Percentiles rank a stretch among this genome's conserved stretches.
These are phyloP conservation scores for Malacoctenus gilli DNA, from an alignment of 2,797 vertebrate species.

Conservation along the genomic window DNA sequence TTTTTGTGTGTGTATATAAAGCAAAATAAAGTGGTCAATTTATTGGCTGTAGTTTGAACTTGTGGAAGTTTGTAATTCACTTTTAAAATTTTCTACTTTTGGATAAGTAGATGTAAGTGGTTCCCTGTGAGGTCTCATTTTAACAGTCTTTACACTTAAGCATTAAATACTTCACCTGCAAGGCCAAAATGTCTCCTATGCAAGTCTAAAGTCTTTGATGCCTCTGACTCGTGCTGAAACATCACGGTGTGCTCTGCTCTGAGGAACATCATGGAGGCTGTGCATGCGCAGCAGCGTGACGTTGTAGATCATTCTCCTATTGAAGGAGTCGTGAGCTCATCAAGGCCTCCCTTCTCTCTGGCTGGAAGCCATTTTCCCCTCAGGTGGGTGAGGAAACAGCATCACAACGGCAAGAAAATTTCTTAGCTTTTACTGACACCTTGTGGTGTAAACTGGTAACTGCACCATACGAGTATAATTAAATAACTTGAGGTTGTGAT, in stretches of 20 bases:
- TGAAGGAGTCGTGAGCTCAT: slow-evolving; percentile 1
- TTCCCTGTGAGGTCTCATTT: too few relatives aligned
- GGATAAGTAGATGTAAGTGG: too few relatives aligned
- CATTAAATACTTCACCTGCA: too few relatives aligned
- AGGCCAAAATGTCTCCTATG: too few relatives aligned
- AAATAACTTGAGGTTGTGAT: not conserved
- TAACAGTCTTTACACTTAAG: too few relatives aligned
- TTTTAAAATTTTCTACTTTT: too few relatives aligned
- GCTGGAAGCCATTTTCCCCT: slow-evolving; percentile 40
- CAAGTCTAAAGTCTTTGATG: too few relatives aligned
- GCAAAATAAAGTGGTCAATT: too few relatives aligned
- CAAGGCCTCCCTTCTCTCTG: not conserved
- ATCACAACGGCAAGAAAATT: slow-evolving; percentile 2
- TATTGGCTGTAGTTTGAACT: too few relatives aligned
- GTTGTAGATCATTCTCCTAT: not conserved
- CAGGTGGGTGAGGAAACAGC: not conserved
- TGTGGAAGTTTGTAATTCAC: too few relatives aligned
- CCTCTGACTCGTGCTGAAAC: not conserved
- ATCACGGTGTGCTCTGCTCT: not conserved
- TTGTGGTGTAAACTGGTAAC: slow-evolving; percentile 32
- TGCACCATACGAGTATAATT: not conserved
- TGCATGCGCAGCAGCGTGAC: not conserved
- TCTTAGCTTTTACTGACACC: slow-evolving; percentile 59
- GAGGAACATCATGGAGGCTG: not conserved
- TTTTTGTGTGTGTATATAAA: too few relatives aligned